These are phyloP conservation scores for Vidua chalybeata DNA, from an alignment of 2,113 vertebrate genomes.

Conservation along the genomic window DNA sequence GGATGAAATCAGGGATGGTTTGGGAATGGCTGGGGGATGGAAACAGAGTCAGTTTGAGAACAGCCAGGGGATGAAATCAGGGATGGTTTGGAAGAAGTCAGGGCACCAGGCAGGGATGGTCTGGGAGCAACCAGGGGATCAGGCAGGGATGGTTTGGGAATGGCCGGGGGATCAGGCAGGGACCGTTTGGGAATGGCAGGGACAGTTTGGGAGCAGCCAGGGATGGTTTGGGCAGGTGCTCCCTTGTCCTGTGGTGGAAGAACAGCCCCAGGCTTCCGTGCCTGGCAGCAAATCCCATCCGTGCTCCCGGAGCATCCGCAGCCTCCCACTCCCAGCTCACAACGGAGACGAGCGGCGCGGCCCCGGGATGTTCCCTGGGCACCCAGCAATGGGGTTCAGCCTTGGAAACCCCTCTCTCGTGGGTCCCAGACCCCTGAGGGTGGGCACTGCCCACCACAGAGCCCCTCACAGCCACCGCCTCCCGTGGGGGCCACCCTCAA, in stretches of 20 bases:
- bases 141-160: background rate
- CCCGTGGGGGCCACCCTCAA: fast-evolving
- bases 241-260: fast-evolving
- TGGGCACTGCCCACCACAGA: background rate
- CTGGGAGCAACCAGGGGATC: fast-evolving
- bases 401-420: fast-evolving
- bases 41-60: too few species aligned
- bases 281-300: background rate
- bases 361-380: background rate
- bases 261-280: fast-evolving
- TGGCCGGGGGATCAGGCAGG: fast-evolving
- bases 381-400: background rate
- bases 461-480: background rate
- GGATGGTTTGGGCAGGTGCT: background rate
- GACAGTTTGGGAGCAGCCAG: background rate
- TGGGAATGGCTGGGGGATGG: fast-evolving
- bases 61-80: fast-evolving
- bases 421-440: fast-evolving
- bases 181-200: background rate
- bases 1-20: fast-evolving
- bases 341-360: background rate
- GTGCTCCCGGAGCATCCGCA: fast-evolving
- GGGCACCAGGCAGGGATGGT: background rate
- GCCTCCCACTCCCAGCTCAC: background rate
- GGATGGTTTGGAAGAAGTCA: fast-evolving